Percentiles rank a stretch among this genome's conserved stretches.
Conservation (phyloP, 2,113 vertebrate genomes). For the Gopherus evgoodei region DNA sequence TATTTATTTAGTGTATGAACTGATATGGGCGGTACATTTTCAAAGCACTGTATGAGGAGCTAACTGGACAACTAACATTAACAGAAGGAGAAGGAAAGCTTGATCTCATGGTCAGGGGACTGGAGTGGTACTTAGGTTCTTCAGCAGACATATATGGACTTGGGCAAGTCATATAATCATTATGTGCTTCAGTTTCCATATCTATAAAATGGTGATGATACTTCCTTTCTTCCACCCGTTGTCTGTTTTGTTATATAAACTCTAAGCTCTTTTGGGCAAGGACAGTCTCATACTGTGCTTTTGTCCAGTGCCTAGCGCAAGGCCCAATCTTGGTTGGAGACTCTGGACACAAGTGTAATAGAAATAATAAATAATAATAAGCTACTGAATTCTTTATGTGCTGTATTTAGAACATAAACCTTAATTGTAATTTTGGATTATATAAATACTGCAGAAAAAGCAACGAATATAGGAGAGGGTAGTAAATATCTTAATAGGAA, state of each 20-base stretch:
- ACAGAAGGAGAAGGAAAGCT: neutral
- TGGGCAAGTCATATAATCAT: neutral
- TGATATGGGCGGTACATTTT: fast-evolving
- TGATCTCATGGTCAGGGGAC: neutral
- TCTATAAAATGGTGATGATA: neutral
- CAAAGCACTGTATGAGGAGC: fast-evolving
- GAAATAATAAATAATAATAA: neutral
- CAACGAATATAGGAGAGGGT: fast-evolving
- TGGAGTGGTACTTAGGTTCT: neutral
- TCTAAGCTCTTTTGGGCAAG: neutral
- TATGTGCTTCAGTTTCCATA: neutral
- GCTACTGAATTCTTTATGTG: fast-evolving
- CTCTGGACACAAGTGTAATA: neutral
- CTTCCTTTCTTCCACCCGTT: neutral
- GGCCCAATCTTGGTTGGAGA: neutral
- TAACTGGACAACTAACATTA: neutral
- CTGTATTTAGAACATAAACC: neutral
- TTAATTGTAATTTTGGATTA: neutral
- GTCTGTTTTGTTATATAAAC: neutral
- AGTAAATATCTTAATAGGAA: neutral
- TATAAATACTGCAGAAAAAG: neutral
- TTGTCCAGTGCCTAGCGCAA: neutral
- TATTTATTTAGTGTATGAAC: neutral
- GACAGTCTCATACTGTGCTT: neutral
- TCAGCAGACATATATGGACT: neutral